These are phyloP conservation scores for Tachina lurida DNA, from an alignment of 2,888 invertebrate genomes.

Conservation along the genomic window DNA sequence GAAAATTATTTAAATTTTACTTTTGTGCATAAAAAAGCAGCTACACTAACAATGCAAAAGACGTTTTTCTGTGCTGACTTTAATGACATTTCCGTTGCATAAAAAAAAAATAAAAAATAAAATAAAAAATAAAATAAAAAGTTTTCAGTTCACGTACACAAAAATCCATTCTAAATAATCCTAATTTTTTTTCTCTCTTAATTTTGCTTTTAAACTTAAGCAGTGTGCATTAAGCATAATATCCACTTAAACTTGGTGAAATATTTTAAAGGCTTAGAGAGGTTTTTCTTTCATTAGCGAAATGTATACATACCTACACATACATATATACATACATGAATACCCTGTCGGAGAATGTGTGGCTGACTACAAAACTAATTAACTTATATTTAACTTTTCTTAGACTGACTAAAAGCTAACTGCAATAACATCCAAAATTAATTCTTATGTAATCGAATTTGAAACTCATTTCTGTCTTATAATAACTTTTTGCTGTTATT, in stretches of 20 bases:
- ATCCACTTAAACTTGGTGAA: slow-evolving; percentile 38
- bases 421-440: no score
- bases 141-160: slow-evolving; percentile 2
- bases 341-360: no score
- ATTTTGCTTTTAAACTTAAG: slow-evolving; percentile 21
- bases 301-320: not conserved
- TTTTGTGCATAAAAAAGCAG: no score
- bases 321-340: not conserved
- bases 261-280: slow-evolving; percentile 43
- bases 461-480: no score
- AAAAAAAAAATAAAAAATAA: not conserved
- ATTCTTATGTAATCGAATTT: no score
- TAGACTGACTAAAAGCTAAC: no score
- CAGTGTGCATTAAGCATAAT: slow-evolving; percentile 48
- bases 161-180: slow-evolving; percentile 31
- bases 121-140: slow-evolving; percentile 11
- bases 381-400: no score
- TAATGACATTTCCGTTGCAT: slow-evolving; percentile 5
- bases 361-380: no score
- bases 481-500: no score
- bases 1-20: no score
- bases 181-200: slow-evolving; percentile 37
- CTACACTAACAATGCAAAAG: not conserved
- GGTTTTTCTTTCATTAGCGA: slow-evolving; percentile 45
- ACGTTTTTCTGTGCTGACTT: slow-evolving; percentile 1